Evolutionary conservation across 2,113 vertebrate genomes (phyloP).

Genomic region (Laterallus jamaicensis): DNA sequence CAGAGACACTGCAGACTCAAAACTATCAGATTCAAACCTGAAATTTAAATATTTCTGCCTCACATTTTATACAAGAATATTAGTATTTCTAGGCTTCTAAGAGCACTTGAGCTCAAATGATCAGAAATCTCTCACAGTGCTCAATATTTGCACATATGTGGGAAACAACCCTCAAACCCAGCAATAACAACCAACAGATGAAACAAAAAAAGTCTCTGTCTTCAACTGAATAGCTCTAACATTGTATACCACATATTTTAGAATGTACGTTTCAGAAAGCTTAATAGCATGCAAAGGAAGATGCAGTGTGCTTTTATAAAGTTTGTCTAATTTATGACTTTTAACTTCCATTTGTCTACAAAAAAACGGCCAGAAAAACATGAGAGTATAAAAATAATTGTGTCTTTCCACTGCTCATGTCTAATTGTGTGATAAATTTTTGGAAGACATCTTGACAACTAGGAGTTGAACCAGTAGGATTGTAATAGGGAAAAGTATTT

Average conservation of each 20-base stretch:
- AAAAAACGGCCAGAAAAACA: background rate
- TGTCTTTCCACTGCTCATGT: background rate
- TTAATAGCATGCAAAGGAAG: background rate
- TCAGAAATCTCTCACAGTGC: background rate
- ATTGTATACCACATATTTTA: background rate
- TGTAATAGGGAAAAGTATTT: background rate
- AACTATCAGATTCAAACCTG: background rate
- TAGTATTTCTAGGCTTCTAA: background rate
- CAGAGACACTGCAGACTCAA: background rate
- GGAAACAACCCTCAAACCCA: background rate
- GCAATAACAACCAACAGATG: rapidly evolving
- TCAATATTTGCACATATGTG: background rate
- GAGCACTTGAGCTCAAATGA: background rate
- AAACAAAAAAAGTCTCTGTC: background rate
- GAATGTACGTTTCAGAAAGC: background rate
- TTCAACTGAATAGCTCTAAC: background rate
- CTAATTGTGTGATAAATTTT: background rate
- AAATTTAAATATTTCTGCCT: background rate
- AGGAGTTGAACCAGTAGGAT: background rate
- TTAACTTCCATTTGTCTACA: background rate
- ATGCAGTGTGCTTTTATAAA: background rate
- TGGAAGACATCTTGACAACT: background rate
- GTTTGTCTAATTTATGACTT: background rate
- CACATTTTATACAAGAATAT: background rate
- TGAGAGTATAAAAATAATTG: background rate